Evolutionary conservation across 2,888 invertebrate genomes (phyloP), one percentile per base, ranked within the genome.

Genomic region (Ophioninae sp.): DNA sequence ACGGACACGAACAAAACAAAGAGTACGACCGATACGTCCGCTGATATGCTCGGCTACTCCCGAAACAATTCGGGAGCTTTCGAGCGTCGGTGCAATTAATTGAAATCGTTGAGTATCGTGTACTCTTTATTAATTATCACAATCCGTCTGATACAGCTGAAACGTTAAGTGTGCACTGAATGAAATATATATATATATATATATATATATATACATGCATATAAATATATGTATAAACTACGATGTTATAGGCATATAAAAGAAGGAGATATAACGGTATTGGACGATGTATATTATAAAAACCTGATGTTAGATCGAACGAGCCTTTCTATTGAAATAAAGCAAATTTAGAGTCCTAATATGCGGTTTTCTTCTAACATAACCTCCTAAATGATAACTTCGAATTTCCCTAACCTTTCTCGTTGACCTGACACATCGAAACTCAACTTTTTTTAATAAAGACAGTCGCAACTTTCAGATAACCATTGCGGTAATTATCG

Each of bases 291-390:
- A 82, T 79, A 79, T 72, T 39, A 71, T 79, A 61, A 39, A 44
- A 63, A 75, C 81, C 83, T 56, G 65, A 51, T 74, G 37, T 71
- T 83, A 78, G 80, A 69, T 80, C 73, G 58, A 69, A 71, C 69
- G 65, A 83, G 81, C 77, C 83, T 83, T 83, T 83, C 69, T 81
- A 83, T 83, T 78, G 69, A 65, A 83, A 83, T 83, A 83, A 83
- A 83, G 75, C 82, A 78, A 75, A 77, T 69, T 71, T 67, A 64
- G 76, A 78, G 51, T 74, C 83, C 73, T 74, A 39, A 37, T 71
- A 71, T 63, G 9, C 13, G 56, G 39, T 20, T 71, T 5, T 20
- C 22, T 59, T 9, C 22, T 10, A 65, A 22, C 67, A 17, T 65
- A 65, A 65, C 65, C 39, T 17, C 13, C 51, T 17, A 51, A 6